phyloP scores from a whole-genome alignment of 2,888 invertebrate genomes.

The Hirtodrosophila confusa region DNA sequence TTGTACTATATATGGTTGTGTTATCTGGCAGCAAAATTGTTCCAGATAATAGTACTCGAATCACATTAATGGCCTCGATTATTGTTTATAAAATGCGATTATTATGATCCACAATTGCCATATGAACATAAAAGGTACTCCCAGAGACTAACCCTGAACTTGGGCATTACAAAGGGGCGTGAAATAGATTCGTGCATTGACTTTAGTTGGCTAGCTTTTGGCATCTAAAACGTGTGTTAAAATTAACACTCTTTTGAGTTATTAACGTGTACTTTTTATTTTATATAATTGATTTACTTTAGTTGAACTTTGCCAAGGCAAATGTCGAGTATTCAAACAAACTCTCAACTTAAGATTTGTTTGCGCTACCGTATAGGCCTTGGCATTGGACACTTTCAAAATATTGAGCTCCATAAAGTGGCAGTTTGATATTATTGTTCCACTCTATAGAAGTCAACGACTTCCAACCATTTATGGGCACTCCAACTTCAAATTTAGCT shows the following conservation, averaged over 20 bases:
- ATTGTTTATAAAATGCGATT: conserved; percentile 20
- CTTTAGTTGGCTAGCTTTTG: conserved; percentile 3
- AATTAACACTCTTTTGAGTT: conserved; percentile 35
- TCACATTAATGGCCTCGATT: conserved; percentile 25
- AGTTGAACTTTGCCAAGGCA: conserved; percentile 43
- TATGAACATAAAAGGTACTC: conserved; percentile 4
- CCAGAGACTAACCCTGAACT: conserved; percentile 22
- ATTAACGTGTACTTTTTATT: conserved; percentile 15
- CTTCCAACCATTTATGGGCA: conserved; percentile 1
- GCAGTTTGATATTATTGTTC: neutral
- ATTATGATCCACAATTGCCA: conserved; percentile 14
- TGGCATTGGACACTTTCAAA: conserved; percentile 32
- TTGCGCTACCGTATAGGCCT: conserved; percentile 34
- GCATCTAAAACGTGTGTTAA: conserved; percentile 15
- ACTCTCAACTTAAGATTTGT: conserved; percentile 12
- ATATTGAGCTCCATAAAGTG: conserved; percentile 1
- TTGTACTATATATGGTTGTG: conserved; percentile 18
- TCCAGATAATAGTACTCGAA: conserved; percentile 25
- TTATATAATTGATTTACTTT: conserved; percentile 28
- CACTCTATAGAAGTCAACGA: conserved; percentile 4
- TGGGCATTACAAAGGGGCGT: conserved; percentile 2
- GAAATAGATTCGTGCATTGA: conserved; percentile 26
- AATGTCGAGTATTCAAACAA: conserved; percentile 7
- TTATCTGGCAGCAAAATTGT: conserved; percentile 31
- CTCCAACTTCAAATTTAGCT: too few species aligned